Conservation (phyloP, 2,888 invertebrate genomes). For the Ormyrus rosae region DNA sequence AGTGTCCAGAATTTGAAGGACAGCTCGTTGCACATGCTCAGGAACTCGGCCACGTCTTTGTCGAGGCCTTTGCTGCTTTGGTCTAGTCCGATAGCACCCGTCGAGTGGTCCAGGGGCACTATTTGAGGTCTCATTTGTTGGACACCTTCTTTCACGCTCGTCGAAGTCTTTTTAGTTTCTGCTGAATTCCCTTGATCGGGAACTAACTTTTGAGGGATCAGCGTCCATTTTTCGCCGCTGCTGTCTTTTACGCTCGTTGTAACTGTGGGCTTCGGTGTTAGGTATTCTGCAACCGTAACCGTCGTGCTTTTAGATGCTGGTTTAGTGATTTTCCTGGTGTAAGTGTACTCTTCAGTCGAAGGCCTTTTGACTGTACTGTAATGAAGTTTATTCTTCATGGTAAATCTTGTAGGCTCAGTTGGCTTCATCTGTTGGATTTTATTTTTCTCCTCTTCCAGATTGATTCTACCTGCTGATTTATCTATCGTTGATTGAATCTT, state of each 20-base stretch:
- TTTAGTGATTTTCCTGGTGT: conserved; percentile 43
- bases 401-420: conserved; percentile 51
- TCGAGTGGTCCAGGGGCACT: conserved; percentile 78
- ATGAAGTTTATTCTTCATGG: conserved; percentile 45
- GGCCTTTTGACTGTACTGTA: conserved; percentile 40
- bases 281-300: conserved; percentile 12
- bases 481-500: conserved; percentile 55
- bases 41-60: conserved; percentile 86
- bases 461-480: conserved; percentile 54
- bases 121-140: conserved; percentile 74
- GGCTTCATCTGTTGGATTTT: conserved; percentile 48
- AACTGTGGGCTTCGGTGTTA: neutral
- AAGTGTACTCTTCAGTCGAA: conserved; percentile 1
- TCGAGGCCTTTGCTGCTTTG: conserved; percentile 85
- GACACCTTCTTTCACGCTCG: conserved; percentile 37
- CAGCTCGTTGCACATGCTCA: conserved; percentile 88
- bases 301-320: conserved; percentile 24
- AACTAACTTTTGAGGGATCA: conserved; percentile 61
- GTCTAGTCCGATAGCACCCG: conserved; percentile 82
- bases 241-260: conserved; percentile 19
- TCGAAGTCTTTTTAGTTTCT: conserved; percentile 29
- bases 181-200: neutral
- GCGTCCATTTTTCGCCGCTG: conserved; percentile 61
- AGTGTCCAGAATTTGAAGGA: conserved; percentile 91
- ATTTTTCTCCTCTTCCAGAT: conserved; percentile 57